phyloP scores from a whole-genome alignment of 2,888 invertebrate species.

The Parochlus steinenii region DNA sequence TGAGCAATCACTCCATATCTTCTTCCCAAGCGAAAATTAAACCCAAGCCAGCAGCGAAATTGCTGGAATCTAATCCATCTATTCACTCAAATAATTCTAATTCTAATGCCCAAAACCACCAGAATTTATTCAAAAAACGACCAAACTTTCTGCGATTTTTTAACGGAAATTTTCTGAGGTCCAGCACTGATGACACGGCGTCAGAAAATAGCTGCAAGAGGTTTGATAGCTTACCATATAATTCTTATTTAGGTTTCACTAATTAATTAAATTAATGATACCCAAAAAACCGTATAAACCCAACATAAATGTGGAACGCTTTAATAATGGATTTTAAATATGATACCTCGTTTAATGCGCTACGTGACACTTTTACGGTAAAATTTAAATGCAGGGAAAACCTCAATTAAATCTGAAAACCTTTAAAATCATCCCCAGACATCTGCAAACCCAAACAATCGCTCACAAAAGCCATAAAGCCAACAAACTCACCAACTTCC shows the following conservation, averaged over 20 bases:
- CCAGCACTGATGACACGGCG: constrained; percentile 2
- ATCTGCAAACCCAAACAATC: too few relatives aligned
- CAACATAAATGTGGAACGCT: constrained; percentile 1
- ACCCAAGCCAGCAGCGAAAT: constrained; percentile 10
- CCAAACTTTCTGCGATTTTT: constrained; percentile 12
- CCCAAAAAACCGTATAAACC: too few relatives aligned
- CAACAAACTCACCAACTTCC: background rate
- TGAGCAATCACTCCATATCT: constrained; percentile 1
- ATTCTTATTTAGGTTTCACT: too few relatives aligned
- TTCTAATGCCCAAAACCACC: too few relatives aligned
- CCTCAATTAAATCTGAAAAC: too few relatives aligned
- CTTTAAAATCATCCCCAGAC: too few relatives aligned
- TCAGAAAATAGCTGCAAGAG: constrained; percentile 8
- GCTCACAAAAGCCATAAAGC: background rate
- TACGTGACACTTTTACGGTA: too few relatives aligned
- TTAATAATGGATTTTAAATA: background rate
- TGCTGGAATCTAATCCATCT: constrained; percentile 12
- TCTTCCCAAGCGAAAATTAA: constrained; percentile 2
- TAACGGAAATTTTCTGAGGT: constrained; percentile 7
- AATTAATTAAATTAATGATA: too few relatives aligned
- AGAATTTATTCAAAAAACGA: constrained; percentile 11
- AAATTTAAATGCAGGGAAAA: too few relatives aligned
- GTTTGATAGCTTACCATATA: too few relatives aligned
- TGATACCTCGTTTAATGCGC: too few relatives aligned
- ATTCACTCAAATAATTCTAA: too few relatives aligned